Conservation (phyloP, 2,888 invertebrate genomes). For the Octonoba sinensis region DNA sequence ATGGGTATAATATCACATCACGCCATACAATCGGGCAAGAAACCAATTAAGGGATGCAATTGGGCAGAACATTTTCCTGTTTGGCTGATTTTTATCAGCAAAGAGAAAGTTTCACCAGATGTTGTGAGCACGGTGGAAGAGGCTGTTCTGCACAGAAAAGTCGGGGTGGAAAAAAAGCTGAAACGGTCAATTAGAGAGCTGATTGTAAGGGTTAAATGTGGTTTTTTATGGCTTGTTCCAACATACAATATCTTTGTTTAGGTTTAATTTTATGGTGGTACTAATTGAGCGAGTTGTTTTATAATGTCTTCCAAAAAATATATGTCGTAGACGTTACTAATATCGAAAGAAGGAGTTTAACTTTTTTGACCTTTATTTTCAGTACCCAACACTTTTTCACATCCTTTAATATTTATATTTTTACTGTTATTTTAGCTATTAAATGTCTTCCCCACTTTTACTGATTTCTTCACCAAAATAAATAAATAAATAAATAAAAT, state of each 20-base stretch:
- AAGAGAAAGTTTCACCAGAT: conserved; percentile 35
- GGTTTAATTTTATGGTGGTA: conserved; percentile 34
- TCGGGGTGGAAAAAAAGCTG: conserved; percentile 9
- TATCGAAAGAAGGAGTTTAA: too few relatives aligned
- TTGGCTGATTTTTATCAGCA: conserved; percentile 51
- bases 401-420: too few relatives aligned
- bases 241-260: conserved; percentile 40
- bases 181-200: conserved; percentile 45
- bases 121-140: conserved; percentile 9
- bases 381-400: too few relatives aligned
- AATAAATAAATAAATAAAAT: too few relatives aligned
- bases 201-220: conserved; percentile 14
- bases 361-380: too few relatives aligned
- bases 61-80: conserved; percentile 59
- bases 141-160: conserved; percentile 3
- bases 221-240: conserved; percentile 52
- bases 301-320: not conserved
- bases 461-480: too few relatives aligned
- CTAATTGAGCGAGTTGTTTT: conserved; percentile 25
- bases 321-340: too few relatives aligned
- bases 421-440: too few relatives aligned
- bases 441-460: too few relatives aligned
- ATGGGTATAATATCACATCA: conserved; percentile 19
- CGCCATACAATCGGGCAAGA: conserved; percentile 27
- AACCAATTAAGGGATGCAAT: conserved; percentile 57